A percentile compares a stretch with the other conserved stretches of the same genome.
These are phyloP conservation scores for Pollenia amentaria DNA, from an alignment of 2,888 invertebrate genomes.

Conservation along the genomic window DNA sequence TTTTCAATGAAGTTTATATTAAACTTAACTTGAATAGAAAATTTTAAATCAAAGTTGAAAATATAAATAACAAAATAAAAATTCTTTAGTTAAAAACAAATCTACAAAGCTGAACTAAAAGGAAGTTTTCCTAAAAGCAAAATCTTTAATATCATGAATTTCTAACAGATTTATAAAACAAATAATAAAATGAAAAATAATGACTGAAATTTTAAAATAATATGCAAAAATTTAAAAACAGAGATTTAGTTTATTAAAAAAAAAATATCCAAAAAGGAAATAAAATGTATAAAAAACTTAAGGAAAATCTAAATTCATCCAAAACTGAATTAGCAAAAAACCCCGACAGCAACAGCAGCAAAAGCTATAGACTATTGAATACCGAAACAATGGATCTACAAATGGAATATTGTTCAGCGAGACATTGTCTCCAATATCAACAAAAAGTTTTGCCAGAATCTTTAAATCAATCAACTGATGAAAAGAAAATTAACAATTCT, in stretches of 20 bases:
- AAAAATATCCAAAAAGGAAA: background rate
- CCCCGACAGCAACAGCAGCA: background rate
- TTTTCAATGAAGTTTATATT: no score
- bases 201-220: background rate
- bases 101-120: background rate
- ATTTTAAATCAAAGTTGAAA: no score
- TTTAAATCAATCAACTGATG: constrained; percentile 72
- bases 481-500: constrained; percentile 62
- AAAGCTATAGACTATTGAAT: background rate
- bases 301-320: constrained; percentile 17
- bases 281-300: constrained; percentile 47
- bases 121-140: background rate
- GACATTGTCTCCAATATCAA: constrained; percentile 8
- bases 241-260: background rate
- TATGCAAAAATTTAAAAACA: background rate
- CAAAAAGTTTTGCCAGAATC: constrained; percentile 56
- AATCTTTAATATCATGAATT: background rate
- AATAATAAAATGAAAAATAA: background rate
- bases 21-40: no score
- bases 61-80: no score
- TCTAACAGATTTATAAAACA: background rate
- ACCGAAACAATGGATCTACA: constrained; percentile 20
- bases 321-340: constrained; percentile 29
- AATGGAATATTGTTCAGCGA: constrained; percentile 4
- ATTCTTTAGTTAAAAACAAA: no score